These are phyloP conservation scores for Tinamus major DNA, from an alignment of 2,797 vertebrate genomes.

Conservation along the genomic window DNA sequence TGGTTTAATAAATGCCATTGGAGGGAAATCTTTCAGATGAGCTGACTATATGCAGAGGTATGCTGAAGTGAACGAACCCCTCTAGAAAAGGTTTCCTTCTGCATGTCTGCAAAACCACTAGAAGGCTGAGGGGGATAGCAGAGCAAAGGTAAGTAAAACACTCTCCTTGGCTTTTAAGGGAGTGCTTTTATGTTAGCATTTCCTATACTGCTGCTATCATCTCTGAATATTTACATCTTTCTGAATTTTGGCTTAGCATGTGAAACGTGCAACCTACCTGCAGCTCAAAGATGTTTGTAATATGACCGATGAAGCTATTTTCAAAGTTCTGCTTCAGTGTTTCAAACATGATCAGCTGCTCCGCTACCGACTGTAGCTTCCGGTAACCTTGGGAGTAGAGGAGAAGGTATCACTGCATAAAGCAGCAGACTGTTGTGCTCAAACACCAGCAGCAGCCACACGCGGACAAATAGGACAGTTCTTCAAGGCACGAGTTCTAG, in stretches of 20 bases:
- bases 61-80: background rate
- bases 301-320: conserved; percentile 43
- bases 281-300: conserved; percentile 28
- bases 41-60: background rate
- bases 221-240: background rate
- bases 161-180: background rate
- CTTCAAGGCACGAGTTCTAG: background rate
- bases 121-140: background rate
- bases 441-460: background rate
- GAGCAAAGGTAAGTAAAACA: background rate
- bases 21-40: background rate
- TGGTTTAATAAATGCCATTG: background rate
- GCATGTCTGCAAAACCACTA: background rate
- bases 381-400: background rate
- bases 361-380: conserved; percentile 62
- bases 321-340: conserved; percentile 68
- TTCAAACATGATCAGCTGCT: conserved; percentile 71
- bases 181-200: fast-evolving
- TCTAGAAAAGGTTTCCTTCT: background rate
- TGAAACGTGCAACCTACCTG: conserved; percentile 24
- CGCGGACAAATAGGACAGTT: background rate
- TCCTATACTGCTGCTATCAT: fast-evolving
- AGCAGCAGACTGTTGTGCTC: fast-evolving
- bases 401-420: fast-evolving
- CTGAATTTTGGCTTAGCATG: background rate